Percentiles rank a stretch among this genome's conserved stretches.
These are phyloP conservation scores for Machaerirhynchus nigripectus DNA, from an alignment of 2,113 vertebrate genomes.

Conservation along the genomic window DNA sequence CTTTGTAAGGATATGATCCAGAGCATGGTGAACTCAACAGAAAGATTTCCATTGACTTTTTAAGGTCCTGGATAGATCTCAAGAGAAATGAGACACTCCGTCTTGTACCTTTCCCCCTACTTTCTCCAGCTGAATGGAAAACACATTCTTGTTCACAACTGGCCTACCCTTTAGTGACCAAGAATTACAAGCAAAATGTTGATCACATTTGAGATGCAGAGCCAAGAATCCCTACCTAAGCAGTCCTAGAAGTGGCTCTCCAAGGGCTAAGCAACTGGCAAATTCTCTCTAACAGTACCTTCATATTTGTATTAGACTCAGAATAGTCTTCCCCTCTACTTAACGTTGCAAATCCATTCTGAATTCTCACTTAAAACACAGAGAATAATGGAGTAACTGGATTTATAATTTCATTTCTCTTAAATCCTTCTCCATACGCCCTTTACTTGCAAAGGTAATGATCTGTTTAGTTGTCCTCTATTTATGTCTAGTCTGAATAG, in stretches of 20 bases:
- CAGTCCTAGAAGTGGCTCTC: neutral
- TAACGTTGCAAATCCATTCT: neutral
- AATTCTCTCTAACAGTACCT: neutral
- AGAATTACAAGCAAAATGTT: neutral
- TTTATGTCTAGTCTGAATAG: conserved; percentile 19
- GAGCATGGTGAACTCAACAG: neutral
- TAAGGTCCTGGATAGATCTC: neutral
- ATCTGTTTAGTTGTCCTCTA: neutral
- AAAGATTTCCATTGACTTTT: neutral
- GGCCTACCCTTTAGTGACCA: neutral
- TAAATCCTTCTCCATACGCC: conserved; percentile 6
- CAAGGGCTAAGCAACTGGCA: neutral
- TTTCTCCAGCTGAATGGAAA: neutral
- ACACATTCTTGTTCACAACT: neutral
- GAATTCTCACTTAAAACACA: neutral
- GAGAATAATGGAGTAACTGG: neutral
- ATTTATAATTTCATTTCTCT: neutral
- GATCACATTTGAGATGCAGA: neutral
- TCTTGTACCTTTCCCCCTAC: neutral
- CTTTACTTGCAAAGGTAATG: neutral
- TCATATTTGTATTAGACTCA: neutral
- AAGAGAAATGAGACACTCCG: neutral
- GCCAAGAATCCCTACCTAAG: neutral
- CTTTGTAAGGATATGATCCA: neutral
- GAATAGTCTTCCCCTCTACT: neutral